These are phyloP conservation scores for Agrilus planipennis DNA, from an alignment of 1,140 invertebrate genomes.

Conservation along the genomic window DNA sequence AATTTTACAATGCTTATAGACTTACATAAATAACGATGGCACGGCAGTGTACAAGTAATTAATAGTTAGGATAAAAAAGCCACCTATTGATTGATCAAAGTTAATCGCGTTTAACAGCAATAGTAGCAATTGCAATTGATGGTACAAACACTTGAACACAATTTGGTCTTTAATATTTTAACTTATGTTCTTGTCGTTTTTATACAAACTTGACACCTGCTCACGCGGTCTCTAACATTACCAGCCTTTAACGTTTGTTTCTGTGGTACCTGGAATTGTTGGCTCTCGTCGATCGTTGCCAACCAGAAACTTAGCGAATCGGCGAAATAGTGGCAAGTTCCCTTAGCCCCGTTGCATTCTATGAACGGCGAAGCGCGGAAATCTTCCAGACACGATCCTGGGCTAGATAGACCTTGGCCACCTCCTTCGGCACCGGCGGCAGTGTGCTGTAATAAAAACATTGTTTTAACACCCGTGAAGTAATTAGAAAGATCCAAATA, in stretches of 20 bases:
- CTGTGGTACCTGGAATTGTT: constrained; percentile 76
- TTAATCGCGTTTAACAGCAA: constrained; percentile 3
- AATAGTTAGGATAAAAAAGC: constrained; percentile 15
- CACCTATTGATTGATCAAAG: no score
- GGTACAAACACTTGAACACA: neutral
- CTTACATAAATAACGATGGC: constrained; percentile 28
- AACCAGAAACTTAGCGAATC: constrained; percentile 99
- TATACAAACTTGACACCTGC: constrained; percentile 93
- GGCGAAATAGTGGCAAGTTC: constrained; percentile 91
- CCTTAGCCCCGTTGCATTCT: constrained; percentile 86
- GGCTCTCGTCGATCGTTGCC: constrained; percentile 76
- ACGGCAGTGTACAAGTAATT: constrained; percentile 32
- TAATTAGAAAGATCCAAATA: neutral
- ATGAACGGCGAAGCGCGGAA: constrained; percentile 94
- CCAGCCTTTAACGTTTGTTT: constrained; percentile 89
- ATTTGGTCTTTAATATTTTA: neutral
- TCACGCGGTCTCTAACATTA: constrained; percentile 68
- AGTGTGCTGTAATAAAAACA: constrained; percentile 64
- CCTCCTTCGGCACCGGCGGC: constrained; percentile 91
- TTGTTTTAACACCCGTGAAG: constrained; percentile 1
- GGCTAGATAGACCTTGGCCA: constrained; percentile 84
- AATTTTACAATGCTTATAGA: no score
- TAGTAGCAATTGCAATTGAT: neutral
- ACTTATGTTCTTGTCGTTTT: constrained; percentile 50
- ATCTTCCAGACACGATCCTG: constrained; percentile 92